Conservation (phyloP, 2,888 invertebrate genomes). For the Homarus gammarus region DNA sequence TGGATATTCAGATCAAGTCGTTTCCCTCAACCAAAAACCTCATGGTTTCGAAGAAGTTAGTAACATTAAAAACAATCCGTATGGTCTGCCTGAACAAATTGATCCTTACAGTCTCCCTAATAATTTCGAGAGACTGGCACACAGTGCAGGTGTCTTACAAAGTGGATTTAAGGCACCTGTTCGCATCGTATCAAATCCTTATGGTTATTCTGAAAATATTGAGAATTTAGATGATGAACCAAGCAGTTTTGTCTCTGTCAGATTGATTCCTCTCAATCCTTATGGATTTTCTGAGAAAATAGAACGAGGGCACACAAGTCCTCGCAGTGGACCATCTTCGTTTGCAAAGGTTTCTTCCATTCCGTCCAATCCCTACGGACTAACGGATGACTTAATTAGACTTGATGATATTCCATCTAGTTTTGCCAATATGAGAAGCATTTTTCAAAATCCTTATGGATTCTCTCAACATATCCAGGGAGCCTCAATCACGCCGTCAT, state of each 20-base stretch:
- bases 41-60: neutral
- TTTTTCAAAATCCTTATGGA: conserved; percentile 19
- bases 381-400: neutral
- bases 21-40: neutral
- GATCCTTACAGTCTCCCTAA: too few species aligned
- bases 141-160: neutral
- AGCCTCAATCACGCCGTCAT: neutral
- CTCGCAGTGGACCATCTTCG: neutral
- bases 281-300: conserved; percentile 30
- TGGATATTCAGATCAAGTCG: conserved; percentile 13
- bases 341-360: neutral
- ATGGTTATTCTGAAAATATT: conserved; percentile 18
- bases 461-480: neutral
- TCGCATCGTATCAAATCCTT: neutral
- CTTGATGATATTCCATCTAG: neutral
- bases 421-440: neutral
- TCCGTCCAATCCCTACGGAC: conserved; percentile 24
- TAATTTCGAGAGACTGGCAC: neutral
- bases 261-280: neutral
- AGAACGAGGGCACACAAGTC: neutral
- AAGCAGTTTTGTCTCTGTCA: neutral
- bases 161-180: neutral
- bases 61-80: neutral
- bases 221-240: neutral
- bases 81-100: neutral